Percentiles rank a stretch among this genome's conserved stretches.
Conservation (phyloP, 1,140 invertebrate species). For the Musca vetustissima region DNA sequence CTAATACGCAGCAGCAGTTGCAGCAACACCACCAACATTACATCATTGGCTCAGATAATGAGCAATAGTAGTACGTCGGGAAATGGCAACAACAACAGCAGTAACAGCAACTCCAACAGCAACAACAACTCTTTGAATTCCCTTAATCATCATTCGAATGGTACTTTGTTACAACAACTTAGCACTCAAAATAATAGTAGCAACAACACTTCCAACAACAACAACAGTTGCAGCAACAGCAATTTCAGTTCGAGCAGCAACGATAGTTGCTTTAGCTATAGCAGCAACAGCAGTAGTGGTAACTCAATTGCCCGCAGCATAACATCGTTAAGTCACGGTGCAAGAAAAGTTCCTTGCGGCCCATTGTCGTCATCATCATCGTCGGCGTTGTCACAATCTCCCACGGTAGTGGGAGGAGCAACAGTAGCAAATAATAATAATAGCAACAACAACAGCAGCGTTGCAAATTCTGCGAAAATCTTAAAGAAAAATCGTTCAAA, state of each 20-base stretch:
- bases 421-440: not conserved
- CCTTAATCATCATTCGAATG: not conserved
- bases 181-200: conserved; percentile 20
- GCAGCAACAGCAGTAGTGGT: conserved; percentile 27
- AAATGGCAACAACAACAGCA: conserved; percentile 49
- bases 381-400: not conserved
- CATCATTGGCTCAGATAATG: conserved; percentile 54
- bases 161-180: conserved; percentile 15
- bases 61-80: conserved; percentile 41
- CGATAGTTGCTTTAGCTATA: conserved; percentile 36
- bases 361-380: not conserved
- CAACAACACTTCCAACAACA: conserved; percentile 31
- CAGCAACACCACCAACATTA: conserved; percentile 53
- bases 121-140: not conserved
- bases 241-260: conserved; percentile 40
- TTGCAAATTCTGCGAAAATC: conserved; percentile 29
- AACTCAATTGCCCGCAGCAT: conserved; percentile 14
- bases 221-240: conserved; percentile 30
- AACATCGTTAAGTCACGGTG: conserved; percentile 8
- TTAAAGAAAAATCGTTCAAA: conserved; percentile 73
- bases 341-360: conserved; percentile 26
- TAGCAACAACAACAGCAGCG: no score
- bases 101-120: conserved; percentile 40
- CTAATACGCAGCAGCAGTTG: conserved; percentile 53
- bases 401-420: not conserved